Conservation (phyloP, 2,888 invertebrate genomes). For the Rhamphomyia laevipes region DNA sequence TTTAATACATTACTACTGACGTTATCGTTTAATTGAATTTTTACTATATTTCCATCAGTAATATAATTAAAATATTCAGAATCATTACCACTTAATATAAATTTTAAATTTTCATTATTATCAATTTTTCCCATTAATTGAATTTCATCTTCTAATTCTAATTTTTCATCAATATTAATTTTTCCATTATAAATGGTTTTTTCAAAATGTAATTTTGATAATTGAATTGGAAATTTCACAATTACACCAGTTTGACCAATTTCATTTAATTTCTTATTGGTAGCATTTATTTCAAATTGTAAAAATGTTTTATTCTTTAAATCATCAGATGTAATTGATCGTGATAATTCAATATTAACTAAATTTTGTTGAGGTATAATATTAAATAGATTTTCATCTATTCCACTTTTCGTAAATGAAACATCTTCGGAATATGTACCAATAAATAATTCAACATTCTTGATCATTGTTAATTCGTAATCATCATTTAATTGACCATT, state of each 20-base stretch:
- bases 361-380: conserved; percentile 11
- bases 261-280: conserved; percentile 12
- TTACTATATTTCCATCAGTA: background rate
- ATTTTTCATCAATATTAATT: background rate
- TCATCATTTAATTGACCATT: conserved; percentile 9
- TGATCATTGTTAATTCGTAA: conserved; percentile 10
- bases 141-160: conserved; percentile 3
- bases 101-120: conserved; percentile 1
- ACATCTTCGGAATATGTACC: conserved; percentile 16
- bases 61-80: conserved; percentile 1
- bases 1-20: background rate
- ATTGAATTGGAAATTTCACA: conserved; percentile 12
- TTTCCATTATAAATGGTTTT: conserved; percentile 4
- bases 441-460: conserved; percentile 9
- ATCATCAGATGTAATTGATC: conserved; percentile 8
- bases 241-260: conserved; percentile 14
- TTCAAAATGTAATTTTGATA: background rate
- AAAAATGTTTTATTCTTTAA: conserved; percentile 12
- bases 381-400: conserved; percentile 12
- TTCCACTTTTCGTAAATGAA: conserved; percentile 12
- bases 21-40: background rate
- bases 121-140: background rate
- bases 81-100: conserved; percentile 1
- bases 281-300: conserved; percentile 16
- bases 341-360: conserved; percentile 10